phyloP scores from a whole-genome alignment of 2,888 invertebrate genomes.

The Pomacea canaliculata region DNA sequence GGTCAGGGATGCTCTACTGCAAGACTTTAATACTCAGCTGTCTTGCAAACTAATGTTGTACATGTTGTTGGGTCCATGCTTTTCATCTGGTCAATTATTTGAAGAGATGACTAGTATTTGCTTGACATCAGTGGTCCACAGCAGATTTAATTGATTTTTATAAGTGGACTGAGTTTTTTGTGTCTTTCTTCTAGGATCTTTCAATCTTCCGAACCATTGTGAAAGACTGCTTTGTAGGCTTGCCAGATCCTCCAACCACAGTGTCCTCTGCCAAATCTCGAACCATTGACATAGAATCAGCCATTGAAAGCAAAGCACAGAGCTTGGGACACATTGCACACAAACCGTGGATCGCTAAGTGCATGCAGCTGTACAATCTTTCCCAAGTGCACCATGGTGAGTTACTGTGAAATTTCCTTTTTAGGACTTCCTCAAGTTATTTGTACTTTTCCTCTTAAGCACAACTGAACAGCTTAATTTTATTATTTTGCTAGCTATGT shows the following conservation, averaged over 20 bases:
- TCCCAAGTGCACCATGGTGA: conserved; percentile 66
- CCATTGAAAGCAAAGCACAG: conserved; percentile 57
- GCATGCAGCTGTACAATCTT: conserved; percentile 65
- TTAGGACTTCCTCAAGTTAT: no score
- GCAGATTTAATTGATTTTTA: no score
- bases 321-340: conserved; percentile 62
- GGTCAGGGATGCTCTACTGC: not conserved
- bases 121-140: no score
- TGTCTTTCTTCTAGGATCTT: conserved; percentile 49
- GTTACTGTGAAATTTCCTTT: conserved; percentile 7
- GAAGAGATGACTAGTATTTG: no score
- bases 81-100: no score
- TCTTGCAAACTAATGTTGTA: not conserved
- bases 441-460: no score
- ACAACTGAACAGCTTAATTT: no score
- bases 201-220: conserved; percentile 62
- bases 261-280: conserved; percentile 48
- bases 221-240: conserved; percentile 63
- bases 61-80: no score
- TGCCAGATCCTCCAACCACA: conserved; percentile 58
- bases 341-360: conserved; percentile 67
- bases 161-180: not conserved
- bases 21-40: not conserved
- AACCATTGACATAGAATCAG: conserved; percentile 54
- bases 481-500: no score